Evolutionary conservation across 1,140 invertebrate genomes (phyloP), one percentile per base, ranked within the genome.

Genomic region (Drosophila pectinifera): DNA sequence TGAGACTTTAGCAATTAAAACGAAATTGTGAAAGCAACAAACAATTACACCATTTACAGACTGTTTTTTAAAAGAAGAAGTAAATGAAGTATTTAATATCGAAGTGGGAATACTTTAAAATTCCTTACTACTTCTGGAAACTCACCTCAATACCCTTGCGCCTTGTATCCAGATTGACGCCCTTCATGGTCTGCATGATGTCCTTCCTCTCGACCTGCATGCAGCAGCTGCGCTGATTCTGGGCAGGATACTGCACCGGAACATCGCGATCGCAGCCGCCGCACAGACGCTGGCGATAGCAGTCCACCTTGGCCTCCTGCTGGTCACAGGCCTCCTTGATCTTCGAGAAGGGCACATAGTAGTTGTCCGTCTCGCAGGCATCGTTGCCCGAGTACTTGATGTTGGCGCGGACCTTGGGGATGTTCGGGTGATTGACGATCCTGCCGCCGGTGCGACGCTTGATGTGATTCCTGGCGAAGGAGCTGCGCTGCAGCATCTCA

Each of bases 311-410:
- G 59, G 79, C 72, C 1, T 79, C 63, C 42, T 83, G 54, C 36
- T 49, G 6, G 1, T 84, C 82, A 34, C 85, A 81, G 2, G 54
- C 75, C 48, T 91, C 77, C 53, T 90, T 91, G 24, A 91, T 90
- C 58, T 90, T 92, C 14, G 83, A 78, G 59, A 89, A 91, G 31
- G 90, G 91, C 57, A 91, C 83, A 49, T 86, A 80, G 39, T 81
- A 92, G 57, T 85, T 90, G 20, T 91, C 63, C 14, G 81, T 51
- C 13, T 76, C 73, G 49, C 89, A 90, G 45, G 57, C 53, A 55
- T 92, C 91, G 65, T 92, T 92, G 4, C 85, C 91, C 0, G 91
- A 79, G 39, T 92, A 92, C 42, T 92, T 92, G 28, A 92, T 90
- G 26, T 92, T 92, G 10, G 91, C 91, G 5, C 91, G 75, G 22